Percentiles rank a stretch among this genome's conserved stretches.
phyloP scores from a whole-genome alignment of 2,888 invertebrate species.

The Anagyrus pseudococci region DNA sequence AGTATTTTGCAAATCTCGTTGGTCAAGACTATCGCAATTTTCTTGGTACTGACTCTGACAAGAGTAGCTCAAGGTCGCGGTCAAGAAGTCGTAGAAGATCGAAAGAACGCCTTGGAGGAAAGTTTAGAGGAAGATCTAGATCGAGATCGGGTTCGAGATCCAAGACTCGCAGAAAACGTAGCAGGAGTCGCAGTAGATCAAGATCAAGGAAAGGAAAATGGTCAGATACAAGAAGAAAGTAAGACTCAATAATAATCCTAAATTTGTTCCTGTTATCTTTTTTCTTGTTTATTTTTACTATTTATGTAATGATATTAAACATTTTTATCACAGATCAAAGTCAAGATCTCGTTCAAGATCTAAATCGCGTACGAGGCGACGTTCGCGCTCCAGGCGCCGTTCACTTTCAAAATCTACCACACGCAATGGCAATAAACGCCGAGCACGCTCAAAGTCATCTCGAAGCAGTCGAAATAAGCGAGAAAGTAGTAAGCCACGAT shows the following conservation, averaged over 20 bases:
- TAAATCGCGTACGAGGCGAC: constrained; percentile 36
- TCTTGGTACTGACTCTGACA: constrained; percentile 60
- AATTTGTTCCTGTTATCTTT: no score
- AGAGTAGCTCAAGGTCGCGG: constrained; percentile 49
- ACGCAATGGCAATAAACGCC: not conserved
- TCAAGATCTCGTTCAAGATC: constrained; percentile 45
- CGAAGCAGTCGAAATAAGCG: constrained; percentile 40
- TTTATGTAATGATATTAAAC: no score
- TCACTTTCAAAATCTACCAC: not conserved
- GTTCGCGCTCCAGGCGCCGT: not conserved
- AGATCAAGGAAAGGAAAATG: constrained; percentile 38
- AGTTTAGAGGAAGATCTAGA: constrained; percentile 40
- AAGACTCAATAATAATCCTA: no score
- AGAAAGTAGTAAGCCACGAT: constrained; percentile 43
- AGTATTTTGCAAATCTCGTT: constrained; percentile 70
- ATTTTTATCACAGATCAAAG: no score
- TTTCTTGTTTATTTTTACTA: no score
- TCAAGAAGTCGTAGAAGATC: constrained; percentile 43
- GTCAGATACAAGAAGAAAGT: no score
- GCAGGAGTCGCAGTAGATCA: constrained; percentile 43
- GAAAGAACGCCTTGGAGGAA: constrained; percentile 39
- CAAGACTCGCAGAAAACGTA: constrained; percentile 40
- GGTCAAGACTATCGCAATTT: constrained; percentile 65
- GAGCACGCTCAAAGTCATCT: constrained; percentile 23
- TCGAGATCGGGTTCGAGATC: constrained; percentile 45